These are phyloP conservation scores for Melanocharis versteri DNA, from an alignment of 2,113 vertebrate genomes.

Conservation along the genomic window DNA sequence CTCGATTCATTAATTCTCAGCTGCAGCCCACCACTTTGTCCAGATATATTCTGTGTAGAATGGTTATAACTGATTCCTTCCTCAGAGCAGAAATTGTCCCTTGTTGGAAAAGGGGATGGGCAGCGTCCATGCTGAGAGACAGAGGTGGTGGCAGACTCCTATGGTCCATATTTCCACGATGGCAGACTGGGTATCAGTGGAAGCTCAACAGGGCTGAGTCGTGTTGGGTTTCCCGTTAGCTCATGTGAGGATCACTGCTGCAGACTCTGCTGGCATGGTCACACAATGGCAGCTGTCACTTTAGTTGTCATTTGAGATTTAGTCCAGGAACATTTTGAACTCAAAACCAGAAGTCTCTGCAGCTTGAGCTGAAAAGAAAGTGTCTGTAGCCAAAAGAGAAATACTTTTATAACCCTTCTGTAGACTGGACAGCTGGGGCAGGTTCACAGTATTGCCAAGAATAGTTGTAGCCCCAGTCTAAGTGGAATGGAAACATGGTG, in stretches of 20 bases:
- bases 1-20: background rate
- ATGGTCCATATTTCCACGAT: fast-evolving
- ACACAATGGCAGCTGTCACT: constrained; percentile 29
- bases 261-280: constrained; percentile 15
- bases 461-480: background rate
- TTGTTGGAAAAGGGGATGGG: background rate
- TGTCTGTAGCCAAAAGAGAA: background rate
- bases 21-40: background rate
- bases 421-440: background rate
- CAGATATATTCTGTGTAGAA: background rate
- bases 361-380: constrained; percentile 8
- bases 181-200: background rate
- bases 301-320: constrained; percentile 9
- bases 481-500: background rate
- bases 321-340: constrained; percentile 23
- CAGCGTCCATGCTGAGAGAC: fast-evolving
- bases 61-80: background rate
- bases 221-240: background rate
- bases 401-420: background rate
- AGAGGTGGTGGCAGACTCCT: background rate
- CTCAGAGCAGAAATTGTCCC: background rate
- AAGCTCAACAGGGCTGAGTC: background rate
- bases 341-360: constrained; percentile 23
- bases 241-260: background rate
- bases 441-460: background rate